Base-by-base conservation (phyloP, 1,140 invertebrate species). In the Heliconius nattereri region DNA sequence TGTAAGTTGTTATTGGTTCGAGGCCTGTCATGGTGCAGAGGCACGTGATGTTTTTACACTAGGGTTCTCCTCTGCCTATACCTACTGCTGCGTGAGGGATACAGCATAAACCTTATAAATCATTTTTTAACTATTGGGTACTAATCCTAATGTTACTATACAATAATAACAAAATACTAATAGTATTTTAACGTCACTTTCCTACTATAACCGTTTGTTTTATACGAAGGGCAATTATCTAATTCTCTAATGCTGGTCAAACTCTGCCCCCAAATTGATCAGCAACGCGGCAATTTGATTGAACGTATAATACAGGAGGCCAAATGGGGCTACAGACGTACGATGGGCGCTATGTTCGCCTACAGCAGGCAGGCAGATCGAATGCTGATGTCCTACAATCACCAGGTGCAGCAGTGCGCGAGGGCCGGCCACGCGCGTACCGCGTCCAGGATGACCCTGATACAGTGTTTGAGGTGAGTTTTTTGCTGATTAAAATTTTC, bases 321-420 rank as follows among this genome's bases (percentile, higher is more conserved):
- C 86, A 93, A 93, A 92, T 93, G 92, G 92, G 93, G 93, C 91
- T 94, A 93, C 91, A 89, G 92, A 84, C 91, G 92, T 79, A 94
- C 93, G 85, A 94, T 94, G 93, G 93, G 93, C 85, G 93, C 92
- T 83, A 92, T 94, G 93, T 93, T 94, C 89, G 93, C 92, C 85
- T 92, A 93, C 91, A 92, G 87, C 92, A 91, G 90, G 89, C 92
- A 92, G 83, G 91, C 90, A 79, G 92, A 93, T 88, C 91, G 92
- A 78, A 93, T 94, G 93, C 93, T 94, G 91, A 93, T 93, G 90
- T 93, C 93, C 85, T 92, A 93, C 91, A 94, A 93, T 93, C 92
- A 90, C 82, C 93, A 94, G 91, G 93, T 94, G 85, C 93, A 94
- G 89, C 92, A 91, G 88, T 93, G 86, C 84, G 91, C 93, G 82